These are phyloP conservation scores for Sebastes iracundus DNA, from an alignment of 2,797 vertebrate genomes.

Conservation along the genomic window DNA sequence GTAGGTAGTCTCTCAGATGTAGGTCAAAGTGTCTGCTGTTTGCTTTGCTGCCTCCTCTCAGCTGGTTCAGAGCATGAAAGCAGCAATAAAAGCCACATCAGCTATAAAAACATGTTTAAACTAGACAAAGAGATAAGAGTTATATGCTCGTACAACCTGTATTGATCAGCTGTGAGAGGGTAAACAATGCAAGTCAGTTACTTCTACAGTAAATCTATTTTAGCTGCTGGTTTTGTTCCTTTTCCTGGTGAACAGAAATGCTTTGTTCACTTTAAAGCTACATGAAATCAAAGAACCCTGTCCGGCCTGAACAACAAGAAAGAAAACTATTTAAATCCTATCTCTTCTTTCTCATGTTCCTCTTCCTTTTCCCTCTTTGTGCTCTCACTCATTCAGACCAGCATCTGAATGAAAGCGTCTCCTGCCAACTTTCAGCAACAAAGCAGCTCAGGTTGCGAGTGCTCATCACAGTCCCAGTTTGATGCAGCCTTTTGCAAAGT, in stretches of 20 bases:
- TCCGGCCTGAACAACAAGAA: not conserved
- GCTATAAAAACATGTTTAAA: not conserved
- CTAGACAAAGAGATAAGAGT: not conserved
- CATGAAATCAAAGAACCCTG: not conserved
- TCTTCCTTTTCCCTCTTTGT: constrained; percentile 10
- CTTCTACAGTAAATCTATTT: not conserved
- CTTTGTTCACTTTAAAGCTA: not conserved
- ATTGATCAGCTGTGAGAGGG: not conserved
- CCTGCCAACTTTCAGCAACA: constrained; percentile 3
- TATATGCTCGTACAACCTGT: not conserved
- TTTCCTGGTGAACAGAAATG: not conserved
- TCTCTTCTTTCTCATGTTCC: not conserved
- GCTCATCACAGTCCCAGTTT: not conserved
- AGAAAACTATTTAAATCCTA: constrained; percentile 13
- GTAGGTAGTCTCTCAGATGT: not conserved
- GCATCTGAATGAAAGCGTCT: not conserved
- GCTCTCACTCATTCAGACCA: constrained; percentile 16
- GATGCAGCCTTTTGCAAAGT: not conserved
- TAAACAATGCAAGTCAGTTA: not conserved
- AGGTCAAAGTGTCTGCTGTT: constrained; percentile 4
- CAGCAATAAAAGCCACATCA: not conserved
- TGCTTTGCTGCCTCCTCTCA: not conserved
- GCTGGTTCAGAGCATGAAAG: not conserved
- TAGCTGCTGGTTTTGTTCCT: not conserved
- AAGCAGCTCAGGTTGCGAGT: constrained; percentile 28